Conservation (phyloP, 2,113 vertebrate species). For the Phylloscopus trochiloides region DNA sequence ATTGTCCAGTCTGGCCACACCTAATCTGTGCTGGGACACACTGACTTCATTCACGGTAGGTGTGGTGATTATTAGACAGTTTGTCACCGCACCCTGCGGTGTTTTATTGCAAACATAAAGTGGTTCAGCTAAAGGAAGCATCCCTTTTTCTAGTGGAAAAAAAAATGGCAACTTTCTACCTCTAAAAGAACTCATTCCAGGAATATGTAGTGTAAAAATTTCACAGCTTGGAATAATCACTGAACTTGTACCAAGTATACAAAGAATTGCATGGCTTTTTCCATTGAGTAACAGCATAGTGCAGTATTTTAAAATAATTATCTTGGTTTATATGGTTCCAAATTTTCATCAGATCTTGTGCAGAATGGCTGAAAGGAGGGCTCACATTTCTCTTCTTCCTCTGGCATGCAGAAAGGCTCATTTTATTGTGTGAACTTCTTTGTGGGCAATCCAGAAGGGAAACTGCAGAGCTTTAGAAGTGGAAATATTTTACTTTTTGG, state of each 20-base stretch:
- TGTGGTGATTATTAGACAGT: constrained; percentile 29
- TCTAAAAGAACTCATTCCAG: neutral
- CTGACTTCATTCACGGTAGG: constrained; percentile 52
- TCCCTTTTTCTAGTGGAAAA: neutral
- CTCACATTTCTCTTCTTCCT: neutral
- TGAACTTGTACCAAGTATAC: neutral
- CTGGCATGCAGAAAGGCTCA: neutral
- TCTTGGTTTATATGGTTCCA: neutral
- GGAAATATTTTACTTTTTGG: neutral
- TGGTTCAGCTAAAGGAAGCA: constrained; percentile 12
- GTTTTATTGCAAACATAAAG: constrained; percentile 23
- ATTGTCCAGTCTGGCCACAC: constrained; percentile 7
- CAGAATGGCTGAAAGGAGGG: neutral
- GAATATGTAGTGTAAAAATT: neutral
- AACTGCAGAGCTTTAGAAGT: neutral
- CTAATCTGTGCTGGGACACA: constrained; percentile 14
- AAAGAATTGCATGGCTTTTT: neutral
- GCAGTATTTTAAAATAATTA: neutral
- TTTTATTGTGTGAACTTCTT: constrained; percentile 33
- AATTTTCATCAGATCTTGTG: neutral
- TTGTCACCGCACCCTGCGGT: constrained; percentile 33
- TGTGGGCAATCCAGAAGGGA: neutral
- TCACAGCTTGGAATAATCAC: neutral
- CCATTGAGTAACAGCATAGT: neutral
- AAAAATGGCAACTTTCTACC: neutral